These are phyloP conservation scores for Picathartes gymnocephalus DNA, from an alignment of 2,113 vertebrate species.

Conservation along the genomic window DNA sequence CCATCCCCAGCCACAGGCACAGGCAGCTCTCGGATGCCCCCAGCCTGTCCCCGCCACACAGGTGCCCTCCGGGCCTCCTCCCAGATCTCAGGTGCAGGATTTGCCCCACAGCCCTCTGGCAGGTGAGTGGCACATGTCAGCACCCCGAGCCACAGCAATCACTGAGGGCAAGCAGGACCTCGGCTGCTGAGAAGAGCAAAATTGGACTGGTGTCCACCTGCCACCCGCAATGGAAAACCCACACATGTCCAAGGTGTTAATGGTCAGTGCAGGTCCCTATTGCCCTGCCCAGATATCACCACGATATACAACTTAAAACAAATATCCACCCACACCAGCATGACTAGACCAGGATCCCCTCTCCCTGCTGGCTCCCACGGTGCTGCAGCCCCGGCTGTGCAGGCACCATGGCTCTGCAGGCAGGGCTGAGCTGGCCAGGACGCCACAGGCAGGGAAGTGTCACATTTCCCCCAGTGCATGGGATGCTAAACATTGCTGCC, in stretches of 20 bases:
- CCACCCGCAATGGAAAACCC: background rate
- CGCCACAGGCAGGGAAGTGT: background rate
- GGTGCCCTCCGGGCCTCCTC: background rate
- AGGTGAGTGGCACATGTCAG: rapidly evolving
- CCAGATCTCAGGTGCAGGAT: background rate
- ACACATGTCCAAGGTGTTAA: background rate
- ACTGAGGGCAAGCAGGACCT: background rate
- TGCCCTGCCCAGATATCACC: background rate
- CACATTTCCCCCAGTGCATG: slow-evolving; percentile 41
- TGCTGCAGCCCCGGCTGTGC: rapidly evolving
- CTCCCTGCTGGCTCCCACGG: background rate
- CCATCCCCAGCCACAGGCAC: rapidly evolving
- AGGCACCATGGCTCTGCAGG: background rate
- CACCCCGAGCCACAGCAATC: background rate
- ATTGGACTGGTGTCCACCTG: background rate
- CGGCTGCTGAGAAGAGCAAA: background rate
- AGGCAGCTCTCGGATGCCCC: rapidly evolving
- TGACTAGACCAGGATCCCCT: background rate
- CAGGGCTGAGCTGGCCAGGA: background rate
- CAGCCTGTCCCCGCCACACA: rapidly evolving
- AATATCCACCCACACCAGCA: rapidly evolving
- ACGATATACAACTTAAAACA: background rate
- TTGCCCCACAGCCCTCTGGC: background rate
- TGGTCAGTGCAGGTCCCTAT: background rate
- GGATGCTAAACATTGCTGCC: background rate